phyloP scores from a whole-genome alignment of 2,113 vertebrate species.

The Mus pahari region DNA sequence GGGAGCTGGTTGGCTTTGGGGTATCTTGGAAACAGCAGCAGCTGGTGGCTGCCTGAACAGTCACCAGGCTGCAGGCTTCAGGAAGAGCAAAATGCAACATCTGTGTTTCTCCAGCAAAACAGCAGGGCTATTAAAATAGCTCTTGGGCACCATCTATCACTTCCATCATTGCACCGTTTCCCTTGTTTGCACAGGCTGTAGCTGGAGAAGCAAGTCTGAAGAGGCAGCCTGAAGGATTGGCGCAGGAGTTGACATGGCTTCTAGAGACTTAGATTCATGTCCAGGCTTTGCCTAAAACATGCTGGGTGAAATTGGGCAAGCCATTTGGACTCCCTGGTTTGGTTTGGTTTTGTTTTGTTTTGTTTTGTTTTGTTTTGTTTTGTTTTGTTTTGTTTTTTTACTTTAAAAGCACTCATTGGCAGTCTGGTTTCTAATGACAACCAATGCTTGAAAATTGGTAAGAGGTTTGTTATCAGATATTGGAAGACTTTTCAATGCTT shows the following conservation, averaged over 20 bases:
- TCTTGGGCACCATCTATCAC: constrained; percentile 75
- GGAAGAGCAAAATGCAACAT: constrained; percentile 69
- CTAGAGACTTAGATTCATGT: neutral
- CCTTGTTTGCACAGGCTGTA: constrained; percentile 66
- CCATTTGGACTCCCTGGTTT: neutral
- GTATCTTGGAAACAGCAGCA: constrained; percentile 68
- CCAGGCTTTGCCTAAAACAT: neutral
- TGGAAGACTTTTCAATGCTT: neutral
- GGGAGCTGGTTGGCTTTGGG: neutral
- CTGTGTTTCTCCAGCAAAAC: constrained; percentile 81
- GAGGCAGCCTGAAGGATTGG: neutral
- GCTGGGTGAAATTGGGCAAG: neutral
- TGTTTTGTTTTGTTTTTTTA: neutral
- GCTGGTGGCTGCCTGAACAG: constrained; percentile 73
- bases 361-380: neutral
- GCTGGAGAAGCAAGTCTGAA: constrained; percentile 27
- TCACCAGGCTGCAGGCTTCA: constrained; percentile 71
- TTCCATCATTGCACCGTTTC: constrained; percentile 63
- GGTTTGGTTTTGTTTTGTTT: neutral
- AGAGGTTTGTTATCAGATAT: neutral
- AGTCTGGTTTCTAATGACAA: neutral
- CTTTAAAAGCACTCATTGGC: neutral
- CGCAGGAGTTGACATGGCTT: neutral
- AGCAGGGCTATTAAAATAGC: constrained; percentile 82
- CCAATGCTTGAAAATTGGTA: neutral